Percentiles rank a stretch among this genome's conserved stretches.
These are phyloP conservation scores for Macropis europaea DNA, from an alignment of 2,888 invertebrate species.

Conservation along the genomic window DNA sequence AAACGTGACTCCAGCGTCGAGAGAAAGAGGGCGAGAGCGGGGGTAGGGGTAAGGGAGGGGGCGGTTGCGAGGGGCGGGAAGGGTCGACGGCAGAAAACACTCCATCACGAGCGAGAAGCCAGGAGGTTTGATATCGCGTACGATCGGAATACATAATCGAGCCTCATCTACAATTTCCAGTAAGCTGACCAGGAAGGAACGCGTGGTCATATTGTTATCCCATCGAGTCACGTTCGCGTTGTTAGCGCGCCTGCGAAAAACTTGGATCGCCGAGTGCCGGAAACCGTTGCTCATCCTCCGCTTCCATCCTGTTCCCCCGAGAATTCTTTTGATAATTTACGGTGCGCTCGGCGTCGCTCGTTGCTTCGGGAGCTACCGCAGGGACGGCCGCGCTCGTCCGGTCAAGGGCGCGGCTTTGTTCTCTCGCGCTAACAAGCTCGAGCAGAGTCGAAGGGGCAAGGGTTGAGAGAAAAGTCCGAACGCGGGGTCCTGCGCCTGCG, in stretches of 20 bases:
- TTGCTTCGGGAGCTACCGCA: too few species aligned
- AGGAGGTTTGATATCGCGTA: slow-evolving; percentile 70
- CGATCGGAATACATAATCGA: slow-evolving; percentile 75
- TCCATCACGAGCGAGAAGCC: slow-evolving; percentile 68
- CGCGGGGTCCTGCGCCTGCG: too few species aligned
- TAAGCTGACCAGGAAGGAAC: slow-evolving; percentile 59
- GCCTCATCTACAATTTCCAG: slow-evolving; percentile 74
- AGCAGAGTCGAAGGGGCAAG: too few species aligned
- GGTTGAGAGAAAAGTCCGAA: too few species aligned
- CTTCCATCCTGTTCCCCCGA: neutral
- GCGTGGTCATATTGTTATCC: slow-evolving; percentile 57
- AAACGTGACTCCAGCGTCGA: slow-evolving; percentile 35
- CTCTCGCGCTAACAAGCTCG: too few species aligned
- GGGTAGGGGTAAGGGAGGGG: neutral
- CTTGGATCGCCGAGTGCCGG: slow-evolving; percentile 29
- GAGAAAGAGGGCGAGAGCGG: neutral
- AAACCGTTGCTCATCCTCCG: slow-evolving; percentile 27
- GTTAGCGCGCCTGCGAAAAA: slow-evolving; percentile 57
- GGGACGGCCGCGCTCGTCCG: too few species aligned
- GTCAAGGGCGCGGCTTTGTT: too few species aligned
- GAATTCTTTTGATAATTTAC: slow-evolving; percentile 13
- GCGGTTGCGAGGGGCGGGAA: slow-evolving; percentile 2
- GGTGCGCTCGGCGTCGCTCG: neutral
- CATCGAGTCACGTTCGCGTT: slow-evolving; percentile 57
- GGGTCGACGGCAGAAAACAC: slow-evolving; percentile 68